These are phyloP conservation scores for Panulirus ornatus DNA, from an alignment of 1,140 invertebrate genomes.

Conservation along the genomic window DNA sequence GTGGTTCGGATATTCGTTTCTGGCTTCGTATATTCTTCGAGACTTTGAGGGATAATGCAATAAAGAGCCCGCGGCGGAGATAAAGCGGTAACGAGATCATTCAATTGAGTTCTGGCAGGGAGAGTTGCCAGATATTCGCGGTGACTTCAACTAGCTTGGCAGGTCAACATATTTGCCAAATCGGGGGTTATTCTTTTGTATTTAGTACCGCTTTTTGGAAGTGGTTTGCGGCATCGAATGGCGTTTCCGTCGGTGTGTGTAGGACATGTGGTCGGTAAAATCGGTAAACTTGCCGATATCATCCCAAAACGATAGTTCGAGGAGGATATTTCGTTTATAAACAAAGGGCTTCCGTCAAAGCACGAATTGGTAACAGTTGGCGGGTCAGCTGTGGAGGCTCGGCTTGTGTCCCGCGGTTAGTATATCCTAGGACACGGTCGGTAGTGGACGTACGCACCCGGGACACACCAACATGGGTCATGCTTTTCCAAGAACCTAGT, in stretches of 20 bases:
- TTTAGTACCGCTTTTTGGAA: constrained; percentile 5
- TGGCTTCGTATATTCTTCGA: too few relatives aligned
- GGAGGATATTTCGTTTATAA: background rate
- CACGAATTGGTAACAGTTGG: constrained; percentile 55
- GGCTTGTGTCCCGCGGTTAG: constrained; percentile 65
- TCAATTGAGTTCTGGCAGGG: constrained; percentile 51
- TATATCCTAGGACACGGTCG: constrained; percentile 73
- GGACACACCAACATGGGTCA: constrained; percentile 68
- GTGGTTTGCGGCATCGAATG: background rate
- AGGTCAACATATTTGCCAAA: constrained; percentile 62
- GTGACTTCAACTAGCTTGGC: constrained; percentile 65
- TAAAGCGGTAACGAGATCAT: constrained; percentile 52
- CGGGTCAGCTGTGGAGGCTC: constrained; percentile 64
- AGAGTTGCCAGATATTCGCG: constrained; percentile 51
- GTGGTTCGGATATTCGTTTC: too few relatives aligned
- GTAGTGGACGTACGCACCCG: constrained; percentile 59
- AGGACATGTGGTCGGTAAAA: too few relatives aligned
- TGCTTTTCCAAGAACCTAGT: constrained; percentile 60
- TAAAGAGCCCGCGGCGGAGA: constrained; percentile 19
- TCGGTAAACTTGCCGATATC: too few relatives aligned
- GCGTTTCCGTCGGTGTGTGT: too few relatives aligned
- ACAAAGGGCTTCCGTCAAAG: background rate
- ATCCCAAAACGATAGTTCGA: too few relatives aligned
- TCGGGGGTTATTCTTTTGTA: background rate
- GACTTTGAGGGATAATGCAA: constrained; percentile 3